phyloP scores from a whole-genome alignment of 2,113 vertebrate species.

The Chascanopsetta lugubris region DNA sequence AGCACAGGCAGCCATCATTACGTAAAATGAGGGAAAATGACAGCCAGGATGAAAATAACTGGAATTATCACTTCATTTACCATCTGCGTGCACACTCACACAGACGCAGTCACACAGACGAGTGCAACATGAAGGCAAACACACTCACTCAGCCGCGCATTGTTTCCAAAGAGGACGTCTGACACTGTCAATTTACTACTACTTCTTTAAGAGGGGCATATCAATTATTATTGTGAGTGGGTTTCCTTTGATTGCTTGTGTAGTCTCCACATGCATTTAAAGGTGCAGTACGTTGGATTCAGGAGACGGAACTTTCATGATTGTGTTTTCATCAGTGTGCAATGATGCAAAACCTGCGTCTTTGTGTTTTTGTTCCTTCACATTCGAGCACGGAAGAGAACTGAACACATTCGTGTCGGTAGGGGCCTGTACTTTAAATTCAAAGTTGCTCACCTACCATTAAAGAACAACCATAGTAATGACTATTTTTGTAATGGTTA shows the following conservation, averaged over 20 bases:
- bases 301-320: too few species aligned
- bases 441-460: too few species aligned
- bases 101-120: constrained; percentile 25
- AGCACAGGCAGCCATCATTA: constrained; percentile 33
- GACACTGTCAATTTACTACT: constrained; percentile 32
- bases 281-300: too few species aligned
- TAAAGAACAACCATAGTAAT: too few species aligned
- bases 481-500: too few species aligned
- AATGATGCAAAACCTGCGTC: too few species aligned
- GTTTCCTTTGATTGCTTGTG: not conserved
- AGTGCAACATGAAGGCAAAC: constrained; percentile 42
- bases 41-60: constrained; percentile 57
- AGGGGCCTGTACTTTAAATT: too few species aligned
- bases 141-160: constrained; percentile 31
- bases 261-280: too few species aligned
- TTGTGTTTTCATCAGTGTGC: too few species aligned
- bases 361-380: not conserved
- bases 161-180: constrained; percentile 33
- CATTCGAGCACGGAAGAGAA: too few species aligned
- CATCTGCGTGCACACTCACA: constrained; percentile 45
- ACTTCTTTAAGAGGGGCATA: not conserved
- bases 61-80: constrained; percentile 56
- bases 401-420: too few species aligned
- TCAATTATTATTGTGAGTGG: not conserved
- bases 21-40: constrained; percentile 47